These are phyloP conservation scores for Apodemia hepburni DNA, from an alignment of 2,888 invertebrate species.

Conservation along the genomic window DNA sequence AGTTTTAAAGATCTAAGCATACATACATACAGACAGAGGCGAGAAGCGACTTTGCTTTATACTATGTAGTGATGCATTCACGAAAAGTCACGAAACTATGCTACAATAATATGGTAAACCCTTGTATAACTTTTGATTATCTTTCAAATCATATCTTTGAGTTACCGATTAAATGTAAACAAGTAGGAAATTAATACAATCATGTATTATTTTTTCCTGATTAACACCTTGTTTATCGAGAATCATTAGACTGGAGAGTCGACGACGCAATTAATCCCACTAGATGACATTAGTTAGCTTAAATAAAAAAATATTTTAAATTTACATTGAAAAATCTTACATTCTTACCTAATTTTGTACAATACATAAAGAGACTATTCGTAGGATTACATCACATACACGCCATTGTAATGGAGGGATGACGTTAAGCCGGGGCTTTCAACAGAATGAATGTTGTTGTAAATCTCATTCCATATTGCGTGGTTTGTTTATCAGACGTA, in stretches of 20 bases:
- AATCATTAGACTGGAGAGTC: neutral
- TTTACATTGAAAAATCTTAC: neutral
- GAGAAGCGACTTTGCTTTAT: no score
- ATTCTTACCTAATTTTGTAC: slow-evolving; percentile 1
- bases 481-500: slow-evolving; percentile 21
- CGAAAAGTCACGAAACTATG: no score
- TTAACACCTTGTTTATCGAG: neutral
- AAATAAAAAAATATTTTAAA: neutral
- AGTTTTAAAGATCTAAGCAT: no score
- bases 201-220: neutral
- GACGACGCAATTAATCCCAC: neutral
- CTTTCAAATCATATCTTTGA: no score
- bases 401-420: slow-evolving; percentile 31
- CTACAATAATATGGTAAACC: no score
- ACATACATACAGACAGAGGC: no score
- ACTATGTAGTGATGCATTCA: no score
- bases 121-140: no score
- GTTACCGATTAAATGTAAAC: no score
- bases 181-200: neutral
- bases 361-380: slow-evolving; percentile 21
- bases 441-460: slow-evolving; percentile 31
- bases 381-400: slow-evolving; percentile 28
- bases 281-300: neutral
- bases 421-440: slow-evolving; percentile 34
- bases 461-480: slow-evolving; percentile 28